phyloP scores from a whole-genome alignment of 2,888 invertebrate species.

The Ditula angustiorana region DNA sequence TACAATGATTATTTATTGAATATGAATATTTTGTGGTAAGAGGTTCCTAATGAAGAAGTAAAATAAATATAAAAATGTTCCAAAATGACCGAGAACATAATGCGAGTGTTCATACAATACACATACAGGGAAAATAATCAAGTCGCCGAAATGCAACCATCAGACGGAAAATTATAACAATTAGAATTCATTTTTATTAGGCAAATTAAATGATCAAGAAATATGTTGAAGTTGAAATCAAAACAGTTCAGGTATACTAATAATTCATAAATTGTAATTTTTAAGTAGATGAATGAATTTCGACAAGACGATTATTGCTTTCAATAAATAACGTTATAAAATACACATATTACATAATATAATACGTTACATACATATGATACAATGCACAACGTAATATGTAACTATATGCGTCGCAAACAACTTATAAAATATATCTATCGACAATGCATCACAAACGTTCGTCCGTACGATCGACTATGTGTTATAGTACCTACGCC shows the following conservation, averaged over 20 bases:
- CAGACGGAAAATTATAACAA: neutral
- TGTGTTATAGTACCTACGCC: slow-evolving; percentile 57
- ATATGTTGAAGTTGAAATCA: neutral
- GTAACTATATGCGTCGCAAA: slow-evolving; percentile 60
- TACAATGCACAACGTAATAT: slow-evolving; percentile 47
- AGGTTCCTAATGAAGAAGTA: slow-evolving; percentile 24
- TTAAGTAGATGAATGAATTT: slow-evolving; percentile 40
- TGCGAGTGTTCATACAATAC: slow-evolving; percentile 28
- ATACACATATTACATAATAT: slow-evolving; percentile 44
- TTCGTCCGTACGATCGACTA: slow-evolving; percentile 58
- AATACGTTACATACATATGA: slow-evolving; percentile 47
- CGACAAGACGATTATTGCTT: slow-evolving; percentile 44
- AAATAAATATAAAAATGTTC: slow-evolving; percentile 34
- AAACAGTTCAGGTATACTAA: neutral
- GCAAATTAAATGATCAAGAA: neutral
- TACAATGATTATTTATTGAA: slow-evolving; percentile 20
- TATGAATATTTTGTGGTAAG: slow-evolving; percentile 9
- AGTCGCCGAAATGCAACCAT: slow-evolving; percentile 36
- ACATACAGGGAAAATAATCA: slow-evolving; percentile 28
- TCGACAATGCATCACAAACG: slow-evolving; percentile 72
- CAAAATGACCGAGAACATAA: slow-evolving; percentile 33
- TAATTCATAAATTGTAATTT: neutral
- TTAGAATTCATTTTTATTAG: neutral
- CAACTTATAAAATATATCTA: slow-evolving; percentile 64
- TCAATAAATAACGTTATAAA: slow-evolving; percentile 43